phyloP scores from a whole-genome alignment of 2,888 invertebrate species.

The Eudasyphora cyanicolor region DNA sequence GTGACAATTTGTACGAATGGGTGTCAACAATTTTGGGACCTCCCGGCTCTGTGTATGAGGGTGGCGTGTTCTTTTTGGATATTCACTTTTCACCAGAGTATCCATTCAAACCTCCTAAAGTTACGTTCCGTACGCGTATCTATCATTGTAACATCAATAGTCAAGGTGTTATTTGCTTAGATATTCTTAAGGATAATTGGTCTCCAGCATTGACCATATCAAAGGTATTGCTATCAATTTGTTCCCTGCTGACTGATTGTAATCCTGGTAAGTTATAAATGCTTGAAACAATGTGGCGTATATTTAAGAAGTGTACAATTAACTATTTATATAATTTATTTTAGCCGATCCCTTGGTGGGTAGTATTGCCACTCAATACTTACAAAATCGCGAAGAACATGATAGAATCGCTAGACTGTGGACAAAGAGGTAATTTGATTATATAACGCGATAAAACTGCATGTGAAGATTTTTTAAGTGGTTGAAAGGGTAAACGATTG shows the following conservation, averaged over 20 bases:
- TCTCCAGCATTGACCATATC: constrained; percentile 99
- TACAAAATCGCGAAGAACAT: constrained; percentile 98
- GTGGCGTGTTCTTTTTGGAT: constrained; percentile 98
- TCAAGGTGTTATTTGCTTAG: constrained; percentile 98
- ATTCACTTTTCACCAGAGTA: constrained; percentile 98
- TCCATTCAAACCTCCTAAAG: constrained; percentile 98
- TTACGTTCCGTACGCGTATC: constrained; percentile 96
- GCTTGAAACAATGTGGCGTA: constrained; percentile 82
- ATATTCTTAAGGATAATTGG: constrained; percentile 99
- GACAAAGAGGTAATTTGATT: constrained; percentile 92
- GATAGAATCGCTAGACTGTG: constrained; percentile 98
- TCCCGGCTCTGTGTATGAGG: constrained; percentile 98
- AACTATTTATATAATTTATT: constrained; percentile 73
- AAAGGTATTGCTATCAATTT: constrained; percentile 97
- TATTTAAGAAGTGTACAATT: constrained; percentile 88
- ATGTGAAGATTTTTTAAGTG: background rate
- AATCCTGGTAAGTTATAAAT: constrained; percentile 91
- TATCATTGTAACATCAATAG: constrained; percentile 99
- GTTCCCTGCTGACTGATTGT: constrained; percentile 98
- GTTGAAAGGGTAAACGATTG: background rate
- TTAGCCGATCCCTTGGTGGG: constrained; percentile 97
- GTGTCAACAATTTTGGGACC: constrained; percentile 98
- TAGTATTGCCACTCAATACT: constrained; percentile 98
- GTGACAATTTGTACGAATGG: constrained; percentile 98
- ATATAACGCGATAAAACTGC: too few relatives aligned